Evolutionary conservation across 2,888 invertebrate species (phyloP), one percentile per base, ranked within the genome.

Genomic region (Allygus modestus): DNA sequence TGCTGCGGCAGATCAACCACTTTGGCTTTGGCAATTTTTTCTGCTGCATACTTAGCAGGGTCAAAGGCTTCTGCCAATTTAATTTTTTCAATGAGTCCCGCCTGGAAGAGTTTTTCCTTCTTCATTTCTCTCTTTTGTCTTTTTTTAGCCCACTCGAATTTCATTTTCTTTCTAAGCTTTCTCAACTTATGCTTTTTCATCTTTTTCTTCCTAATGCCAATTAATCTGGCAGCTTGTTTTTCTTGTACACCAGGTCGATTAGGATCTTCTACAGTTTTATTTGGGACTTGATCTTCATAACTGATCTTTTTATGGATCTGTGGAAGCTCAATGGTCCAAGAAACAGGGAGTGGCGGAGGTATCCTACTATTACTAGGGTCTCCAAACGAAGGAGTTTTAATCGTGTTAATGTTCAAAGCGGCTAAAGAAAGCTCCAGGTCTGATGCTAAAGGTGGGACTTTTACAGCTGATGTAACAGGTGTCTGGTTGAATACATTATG

Each of bases 111-210:
- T 89, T 95, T 97, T 89, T 97, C 97, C 89, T 95, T 97, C 71
- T 92, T 92, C 89, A 94, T 91, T 89, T 95, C 94, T 81, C 96
- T 93, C 26, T 93, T 93, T 88, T 94, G 94, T 84, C 90, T 90
- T 87, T 93, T 93, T 90, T 95, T 95, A 0, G 94, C 94, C 94
- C 95, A 95, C 86, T 93, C 93, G 90, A 94, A 94, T 88, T 94
- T 94, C 95, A 96, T 96, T 88, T 92, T 93, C 89, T 95, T 97
- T 87, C 96, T 92, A 83, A 96, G 91, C 90, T 97, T 97, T 89
- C 91, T 94, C 71, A 95, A 91, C 89, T 97, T 95, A 89, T 97
- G 97, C 88, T 95, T 96, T 90, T 95, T 96, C 96, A 98, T 97
- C 91, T 97, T 97, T 82, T 93, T 93, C 79, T 94, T 92, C 77